Base-by-base conservation (phyloP, 2,113 vertebrate species). In the Pelecanus crispus region DNA sequence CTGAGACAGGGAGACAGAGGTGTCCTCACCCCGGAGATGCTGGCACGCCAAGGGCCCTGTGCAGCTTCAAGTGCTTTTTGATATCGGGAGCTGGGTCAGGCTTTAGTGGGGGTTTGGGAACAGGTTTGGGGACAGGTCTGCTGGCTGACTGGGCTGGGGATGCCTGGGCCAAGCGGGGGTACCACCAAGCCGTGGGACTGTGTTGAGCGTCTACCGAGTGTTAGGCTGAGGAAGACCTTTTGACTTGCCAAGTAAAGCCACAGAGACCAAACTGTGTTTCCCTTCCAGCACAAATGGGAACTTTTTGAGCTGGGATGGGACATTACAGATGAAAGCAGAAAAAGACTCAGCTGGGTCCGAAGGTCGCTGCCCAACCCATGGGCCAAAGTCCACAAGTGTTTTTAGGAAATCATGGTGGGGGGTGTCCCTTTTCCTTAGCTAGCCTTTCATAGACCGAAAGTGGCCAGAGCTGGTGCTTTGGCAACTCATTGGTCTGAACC, bases 211-310 rank as follows among this genome's bases (percentile, higher is more conserved):
- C 88, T 90, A 2, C 78, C 3, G 1, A 59, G 40, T 10, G 22
- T 8, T 40, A 50, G 82, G 82, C 56, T 88, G 78, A 86, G 80
- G 92, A 86, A 89, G 81, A 82, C 62, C 88, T 84, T 94, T 95
- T 94, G 68, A 92, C 85, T 65, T 94, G 92, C 96, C 96, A 95
- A 94, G 95, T 93, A 68, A 90, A 95, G 44, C 86, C 73, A 47
- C 59, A 44, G 42, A 90, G 45, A 86, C 65, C 58, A 85, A 81
- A 79, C 24, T 66, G 80, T 26, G 32, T 78, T 95, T 96, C 49
- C 49, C 16, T 25, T 73, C 74, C 5, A 2, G 70, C 40, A 26
- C 44, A 61, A 62, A 58, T 4, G 20, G 36, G 42, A 75, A 16
- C 13, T 29, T 68, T 74, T 79, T 62, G 80, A 89, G 53, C 45